Conservation (phyloP, 2,797 vertebrate species). For the Psittacula derbiana region DNA sequence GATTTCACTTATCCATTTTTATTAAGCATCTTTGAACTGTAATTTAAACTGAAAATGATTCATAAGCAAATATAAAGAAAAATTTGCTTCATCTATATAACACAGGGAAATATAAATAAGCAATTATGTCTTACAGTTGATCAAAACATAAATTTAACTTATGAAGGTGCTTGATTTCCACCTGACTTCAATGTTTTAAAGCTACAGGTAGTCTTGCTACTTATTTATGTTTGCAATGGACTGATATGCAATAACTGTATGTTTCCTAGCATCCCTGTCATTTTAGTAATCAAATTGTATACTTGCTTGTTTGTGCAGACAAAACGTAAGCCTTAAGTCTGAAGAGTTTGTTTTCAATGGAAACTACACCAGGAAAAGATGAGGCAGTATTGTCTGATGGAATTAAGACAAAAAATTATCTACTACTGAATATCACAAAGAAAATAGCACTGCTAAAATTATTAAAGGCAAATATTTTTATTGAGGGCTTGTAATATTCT, state of each 20-base stretch:
- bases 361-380: neutral
- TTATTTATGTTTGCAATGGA: neutral
- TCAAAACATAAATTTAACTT: neutral
- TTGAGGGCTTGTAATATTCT: neutral
- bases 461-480: neutral
- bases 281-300: neutral
- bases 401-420: neutral
- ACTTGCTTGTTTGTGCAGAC: neutral
- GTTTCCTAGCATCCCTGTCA: neutral
- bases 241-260: neutral
- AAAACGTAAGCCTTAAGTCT: neutral
- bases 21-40: neutral
- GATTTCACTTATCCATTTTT: neutral
- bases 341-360: neutral
- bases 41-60: neutral
- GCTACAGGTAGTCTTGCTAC: neutral
- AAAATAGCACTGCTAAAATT: neutral
- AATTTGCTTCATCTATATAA: fast-evolving
- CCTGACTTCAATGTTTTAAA: neutral
- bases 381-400: neutral
- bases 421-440: neutral
- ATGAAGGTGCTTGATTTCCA: neutral
- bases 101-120: neutral
- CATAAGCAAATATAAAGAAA: neutral
- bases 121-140: neutral